Base-by-base conservation (phyloP, 1,140 invertebrate species). In the Lethrus apterus region DNA sequence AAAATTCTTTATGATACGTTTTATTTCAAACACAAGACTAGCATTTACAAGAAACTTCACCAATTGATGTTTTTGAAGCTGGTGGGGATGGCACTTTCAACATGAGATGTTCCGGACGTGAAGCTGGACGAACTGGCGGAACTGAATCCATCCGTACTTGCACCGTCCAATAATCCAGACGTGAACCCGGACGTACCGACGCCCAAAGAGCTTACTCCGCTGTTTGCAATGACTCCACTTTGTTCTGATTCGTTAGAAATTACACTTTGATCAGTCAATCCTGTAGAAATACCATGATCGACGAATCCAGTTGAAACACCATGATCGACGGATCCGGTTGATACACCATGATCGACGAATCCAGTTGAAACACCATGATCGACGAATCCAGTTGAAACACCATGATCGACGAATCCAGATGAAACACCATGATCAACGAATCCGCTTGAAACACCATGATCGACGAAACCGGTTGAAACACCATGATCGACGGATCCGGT, bases 291-390 rank as follows among this genome's bases (percentile, higher is more conserved):
- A 15, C 32, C 32, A 11, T 7, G 9, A 14, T 15, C n/a, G 5
- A 5, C 10, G 13, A 33, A 2, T 33, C 32, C n/a, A 15, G 32
- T 21, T n/a, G 35, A 38, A 38, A 21, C 7, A 38, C 24, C 35
- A 4, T 21, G 11, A 10, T n/a, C 20, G 18, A 18, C 35, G 14
- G 18, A 10, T 38, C 11, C n/a, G 17, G n/a, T 26, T n/a, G 24
- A 26, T 7, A 7, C 24, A n/a, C 7, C 7, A n/a, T 26, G 24
- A 26, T n/a, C n/a, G n/a, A n/a, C n/a, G 24, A 38, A 1, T 10
- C 35, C 35, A n/a, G 35, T 10, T 2, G 35, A 9, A 38, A 38
- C 20, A 21, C 35, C 35, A n/a, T n/a, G n/a, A n/a, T n/a, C n/a
- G 3, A 21, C 13, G 8, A 38, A 21, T 1, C 35, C 35, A 3